Evolutionary conservation across 2,888 invertebrate species (phyloP).

Genomic region (Pycnomerus fuliginosus): DNA sequence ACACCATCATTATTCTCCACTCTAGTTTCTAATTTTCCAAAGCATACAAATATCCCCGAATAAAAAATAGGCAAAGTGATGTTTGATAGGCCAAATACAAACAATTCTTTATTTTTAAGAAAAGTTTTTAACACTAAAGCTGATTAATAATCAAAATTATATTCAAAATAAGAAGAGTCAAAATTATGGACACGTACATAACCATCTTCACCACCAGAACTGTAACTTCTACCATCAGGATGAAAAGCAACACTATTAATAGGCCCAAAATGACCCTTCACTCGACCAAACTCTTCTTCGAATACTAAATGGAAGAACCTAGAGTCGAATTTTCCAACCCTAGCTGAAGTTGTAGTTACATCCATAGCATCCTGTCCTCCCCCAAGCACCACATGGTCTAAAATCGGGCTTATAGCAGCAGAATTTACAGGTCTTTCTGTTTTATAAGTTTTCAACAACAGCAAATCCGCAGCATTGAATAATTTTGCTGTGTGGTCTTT

Average conservation of each 20-base stretch:
- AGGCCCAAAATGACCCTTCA: slow-evolving; percentile 99
- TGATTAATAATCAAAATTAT: slow-evolving; percentile 84
- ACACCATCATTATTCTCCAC: too few relatives aligned
- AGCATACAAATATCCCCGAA: too few relatives aligned
- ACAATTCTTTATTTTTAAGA: background rate
- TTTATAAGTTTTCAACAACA: slow-evolving; percentile 91
- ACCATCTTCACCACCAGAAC: slow-evolving; percentile 98
- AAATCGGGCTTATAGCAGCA: slow-evolving; percentile 92
- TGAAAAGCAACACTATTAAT: slow-evolving; percentile 98
- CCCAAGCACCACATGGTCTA: slow-evolving; percentile 95
- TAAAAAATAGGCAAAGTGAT: too few relatives aligned
- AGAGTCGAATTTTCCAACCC: slow-evolving; percentile 96
- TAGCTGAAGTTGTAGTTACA: slow-evolving; percentile 91
- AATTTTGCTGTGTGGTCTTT: slow-evolving; percentile 95
- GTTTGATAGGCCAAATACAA: too few relatives aligned
- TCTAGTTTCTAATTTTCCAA: too few relatives aligned
- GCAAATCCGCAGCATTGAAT: slow-evolving; percentile 85
- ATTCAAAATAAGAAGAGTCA: slow-evolving; percentile 95
- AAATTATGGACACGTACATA: slow-evolving; percentile 95
- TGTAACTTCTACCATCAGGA: slow-evolving; percentile 95
- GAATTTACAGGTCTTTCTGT: slow-evolving; percentile 98
- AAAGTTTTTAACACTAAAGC: too few relatives aligned
- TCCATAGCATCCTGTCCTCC: slow-evolving; percentile 99
- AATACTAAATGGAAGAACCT: slow-evolving; percentile 92
- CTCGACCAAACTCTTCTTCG: slow-evolving; percentile 94